Evolutionary conservation across 2,113 vertebrate genomes (phyloP), one percentile per base, ranked within the genome.

Genomic region (Zosterops hypoxanthus): DNA sequence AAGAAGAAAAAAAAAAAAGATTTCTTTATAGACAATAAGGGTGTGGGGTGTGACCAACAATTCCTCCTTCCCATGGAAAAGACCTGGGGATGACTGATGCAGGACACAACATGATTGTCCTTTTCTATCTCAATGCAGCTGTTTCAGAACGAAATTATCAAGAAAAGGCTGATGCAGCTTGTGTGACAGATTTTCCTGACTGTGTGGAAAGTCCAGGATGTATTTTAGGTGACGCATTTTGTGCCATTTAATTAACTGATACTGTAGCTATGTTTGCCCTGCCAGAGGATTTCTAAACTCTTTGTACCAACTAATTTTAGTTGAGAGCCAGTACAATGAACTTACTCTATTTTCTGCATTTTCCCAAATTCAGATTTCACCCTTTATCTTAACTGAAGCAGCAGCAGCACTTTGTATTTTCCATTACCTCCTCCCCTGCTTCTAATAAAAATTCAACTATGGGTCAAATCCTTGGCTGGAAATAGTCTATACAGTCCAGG

Each of bases 401-500:
- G 60, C 60, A 88, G 44, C 60, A 92, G n/a, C 63, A 75, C 31
- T 9, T 5, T 53, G 28, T 66, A 68, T 83, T 83, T 90, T 82
- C 86, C 82, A 86, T 64, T 75, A 75, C 61, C 28, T 92, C 57
- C 31, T 90, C 26, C 49, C 10, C 8, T 60, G 60, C 42, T 82
- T 90, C 79, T 82, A 78, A 71, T 49, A 86, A 73, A 64, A 93
- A 92, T 94, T 85, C 59, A 91, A 2, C 23, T 85, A 16, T 18
- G 17, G 92, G 76, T 93, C 90, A 94, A 92, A 56, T 90, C 68
- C 36, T 81, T 86, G 77, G 23, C 82, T 96, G 60, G 42, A 81
- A 86, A 50, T 68, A 90, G 14, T 29, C 59, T 66, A 36, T 20
- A 59, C 26, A 90, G 71, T 86, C 59, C 76, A 81, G 76, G 69